Evolutionary conservation across 1,140 invertebrate species (phyloP).

Genomic region (Euura lappo): DNA sequence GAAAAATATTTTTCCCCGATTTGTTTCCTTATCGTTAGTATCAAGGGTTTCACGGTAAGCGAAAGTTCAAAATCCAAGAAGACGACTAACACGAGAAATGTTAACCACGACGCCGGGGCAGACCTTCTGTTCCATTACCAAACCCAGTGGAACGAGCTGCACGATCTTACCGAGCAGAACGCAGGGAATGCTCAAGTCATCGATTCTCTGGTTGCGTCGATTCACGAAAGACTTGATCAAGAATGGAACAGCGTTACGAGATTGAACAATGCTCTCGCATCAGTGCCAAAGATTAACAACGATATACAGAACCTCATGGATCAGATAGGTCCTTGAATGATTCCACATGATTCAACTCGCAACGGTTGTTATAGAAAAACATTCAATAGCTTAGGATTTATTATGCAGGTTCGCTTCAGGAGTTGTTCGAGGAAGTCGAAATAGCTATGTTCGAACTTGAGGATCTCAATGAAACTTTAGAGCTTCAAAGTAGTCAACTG

Average conservation of each 20-base stretch:
- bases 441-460: constrained; percentile 66
- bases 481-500: constrained; percentile 67
- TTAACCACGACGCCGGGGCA: constrained; percentile 66
- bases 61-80: constrained; percentile 49
- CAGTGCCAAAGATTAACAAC: constrained; percentile 66
- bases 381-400: constrained; percentile 6
- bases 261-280: constrained; percentile 61
- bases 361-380: neutral
- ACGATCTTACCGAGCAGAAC: constrained; percentile 69
- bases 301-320: constrained; percentile 65
- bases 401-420: constrained; percentile 63
- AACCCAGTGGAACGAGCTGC: constrained; percentile 69
- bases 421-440: constrained; percentile 70
- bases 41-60: constrained; percentile 45
- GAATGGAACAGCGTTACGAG: constrained; percentile 62
- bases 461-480: constrained; percentile 70
- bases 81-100: constrained; percentile 37
- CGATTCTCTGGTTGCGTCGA: constrained; percentile 62
- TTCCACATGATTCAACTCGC: neutral
- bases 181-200: constrained; percentile 64
- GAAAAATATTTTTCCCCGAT: too few species aligned
- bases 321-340: constrained; percentile 60
- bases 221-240: constrained; percentile 63
- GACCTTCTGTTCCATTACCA: constrained; percentile 69
- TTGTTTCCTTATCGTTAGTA: constrained; percentile 36